Conservation (phyloP, 2,888 invertebrate genomes). For the Drosophila subquinaria region DNA sequence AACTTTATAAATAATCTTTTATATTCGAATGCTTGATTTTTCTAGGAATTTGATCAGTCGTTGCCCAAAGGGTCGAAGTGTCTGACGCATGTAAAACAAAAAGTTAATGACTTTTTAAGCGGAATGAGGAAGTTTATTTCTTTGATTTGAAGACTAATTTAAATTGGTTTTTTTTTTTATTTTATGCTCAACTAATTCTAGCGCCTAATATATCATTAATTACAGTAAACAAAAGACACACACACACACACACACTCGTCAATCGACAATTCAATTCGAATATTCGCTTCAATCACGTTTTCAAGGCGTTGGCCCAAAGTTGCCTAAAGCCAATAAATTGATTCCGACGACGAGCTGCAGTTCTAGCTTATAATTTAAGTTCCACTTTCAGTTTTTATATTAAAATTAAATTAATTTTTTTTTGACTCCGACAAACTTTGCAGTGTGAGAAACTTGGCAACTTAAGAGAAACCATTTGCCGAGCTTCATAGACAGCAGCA, state of each 20-base stretch:
- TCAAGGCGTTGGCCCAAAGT: conserved; percentile 62
- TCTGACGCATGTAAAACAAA: conserved; percentile 14
- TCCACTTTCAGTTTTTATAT: conserved; percentile 68
- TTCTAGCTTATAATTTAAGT: conserved; percentile 59
- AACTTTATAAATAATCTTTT: conserved; percentile 2
- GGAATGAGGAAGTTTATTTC: conserved; percentile 59
- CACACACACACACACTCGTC: conserved; percentile 52
- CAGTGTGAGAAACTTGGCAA: conserved; percentile 51
- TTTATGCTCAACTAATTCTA: conserved; percentile 42
- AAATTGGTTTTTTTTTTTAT: conserved; percentile 44
- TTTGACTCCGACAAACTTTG: not conserved
- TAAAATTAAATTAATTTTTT: conserved; percentile 64
- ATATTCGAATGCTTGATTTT: conserved; percentile 4
- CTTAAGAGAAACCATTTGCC: conserved; percentile 24
- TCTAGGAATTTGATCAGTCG: conserved; percentile 7
- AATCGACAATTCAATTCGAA: conserved; percentile 41
- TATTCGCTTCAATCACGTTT: conserved; percentile 50
- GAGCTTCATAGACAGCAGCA: conserved; percentile 41
- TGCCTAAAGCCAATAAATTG: conserved; percentile 28
- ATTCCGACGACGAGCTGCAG: conserved; percentile 35
- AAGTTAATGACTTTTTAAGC: conserved; percentile 48
- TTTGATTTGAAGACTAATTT: conserved; percentile 42
- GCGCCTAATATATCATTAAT: conserved; percentile 65
- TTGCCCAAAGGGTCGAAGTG: conserved; percentile 5
- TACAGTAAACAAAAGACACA: conserved; percentile 51